Conservation (phyloP, 2,113 vertebrate species). For the Promerops cafer region DNA sequence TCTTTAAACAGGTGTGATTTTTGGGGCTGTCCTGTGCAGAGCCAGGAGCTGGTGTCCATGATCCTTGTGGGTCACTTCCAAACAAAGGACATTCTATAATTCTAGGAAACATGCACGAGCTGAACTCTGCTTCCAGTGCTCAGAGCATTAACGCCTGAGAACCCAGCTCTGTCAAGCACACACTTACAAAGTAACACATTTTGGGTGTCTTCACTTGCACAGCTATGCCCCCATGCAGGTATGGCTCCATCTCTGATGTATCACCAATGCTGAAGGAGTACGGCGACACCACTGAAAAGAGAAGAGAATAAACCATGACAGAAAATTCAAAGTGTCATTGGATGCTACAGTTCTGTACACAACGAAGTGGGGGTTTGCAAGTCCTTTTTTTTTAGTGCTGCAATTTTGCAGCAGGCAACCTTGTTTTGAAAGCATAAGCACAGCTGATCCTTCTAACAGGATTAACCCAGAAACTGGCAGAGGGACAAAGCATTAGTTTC, state of each 20-base stretch:
- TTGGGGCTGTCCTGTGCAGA: neutral
- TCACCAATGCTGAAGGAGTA: constrained; percentile 91
- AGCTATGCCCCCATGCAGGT: constrained; percentile 91
- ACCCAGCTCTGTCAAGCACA: neutral
- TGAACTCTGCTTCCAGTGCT: neutral
- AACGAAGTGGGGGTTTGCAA: fast-evolving
- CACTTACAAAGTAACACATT: constrained; percentile 89
- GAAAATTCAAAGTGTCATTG: neutral
- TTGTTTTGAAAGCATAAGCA: neutral
- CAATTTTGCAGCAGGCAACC: neutral
- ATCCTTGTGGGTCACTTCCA: neutral
- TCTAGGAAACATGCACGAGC: neutral
- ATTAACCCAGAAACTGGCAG: neutral
- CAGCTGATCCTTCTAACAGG: neutral
- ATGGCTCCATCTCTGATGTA: constrained; percentile 83
- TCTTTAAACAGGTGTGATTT: neutral
- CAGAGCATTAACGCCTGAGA: fast-evolving
- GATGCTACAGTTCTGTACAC: neutral
- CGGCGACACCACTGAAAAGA: constrained; percentile 83
- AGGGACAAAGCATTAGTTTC: neutral
- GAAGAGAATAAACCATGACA: neutral
- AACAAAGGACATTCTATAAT: neutral
- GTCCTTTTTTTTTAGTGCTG: neutral
- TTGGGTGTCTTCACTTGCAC: constrained; percentile 86
- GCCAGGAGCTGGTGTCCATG: neutral